Percentiles rank a stretch among this genome's conserved stretches.
phyloP scores from a whole-genome alignment of 2,113 vertebrate genomes.

The Urocolius indicus region DNA sequence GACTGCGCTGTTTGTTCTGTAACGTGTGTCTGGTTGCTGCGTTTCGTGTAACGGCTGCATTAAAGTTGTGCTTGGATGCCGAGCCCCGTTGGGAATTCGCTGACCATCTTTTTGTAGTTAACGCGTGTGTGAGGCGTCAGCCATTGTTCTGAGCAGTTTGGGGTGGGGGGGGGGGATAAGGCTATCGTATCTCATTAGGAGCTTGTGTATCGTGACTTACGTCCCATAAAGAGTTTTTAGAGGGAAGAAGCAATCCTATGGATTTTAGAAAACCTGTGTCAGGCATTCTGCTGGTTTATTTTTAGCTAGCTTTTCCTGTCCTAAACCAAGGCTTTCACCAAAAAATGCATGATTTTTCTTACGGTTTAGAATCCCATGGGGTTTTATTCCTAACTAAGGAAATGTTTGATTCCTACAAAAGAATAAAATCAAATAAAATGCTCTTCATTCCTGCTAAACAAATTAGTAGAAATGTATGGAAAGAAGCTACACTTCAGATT shows the following conservation, averaged over 20 bases:
- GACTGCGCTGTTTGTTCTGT: background rate
- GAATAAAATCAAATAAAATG: background rate
- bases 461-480: background rate
- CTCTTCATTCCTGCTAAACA: background rate
- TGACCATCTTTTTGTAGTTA: fast-evolving
- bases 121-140: background rate
- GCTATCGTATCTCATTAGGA: background rate
- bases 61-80: background rate
- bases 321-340: background rate
- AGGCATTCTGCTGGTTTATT: background rate
- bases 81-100: fast-evolving
- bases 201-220: background rate
- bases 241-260: background rate
- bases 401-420: background rate
- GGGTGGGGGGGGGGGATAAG: fast-evolving
- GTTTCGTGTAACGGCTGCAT: background rate
- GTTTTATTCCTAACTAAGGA: background rate
- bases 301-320: background rate
- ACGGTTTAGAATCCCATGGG: background rate
- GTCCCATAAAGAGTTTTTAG: background rate
- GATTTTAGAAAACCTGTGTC: background rate
- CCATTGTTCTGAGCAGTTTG: fast-evolving
- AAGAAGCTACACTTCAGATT: background rate
- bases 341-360: background rate
- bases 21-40: too few relatives aligned